These are phyloP conservation scores for Aurelia sp. DNA, from an alignment of 30 jellyfish, hydroid and myxozoan species.

Conservation along the genomic window DNA sequence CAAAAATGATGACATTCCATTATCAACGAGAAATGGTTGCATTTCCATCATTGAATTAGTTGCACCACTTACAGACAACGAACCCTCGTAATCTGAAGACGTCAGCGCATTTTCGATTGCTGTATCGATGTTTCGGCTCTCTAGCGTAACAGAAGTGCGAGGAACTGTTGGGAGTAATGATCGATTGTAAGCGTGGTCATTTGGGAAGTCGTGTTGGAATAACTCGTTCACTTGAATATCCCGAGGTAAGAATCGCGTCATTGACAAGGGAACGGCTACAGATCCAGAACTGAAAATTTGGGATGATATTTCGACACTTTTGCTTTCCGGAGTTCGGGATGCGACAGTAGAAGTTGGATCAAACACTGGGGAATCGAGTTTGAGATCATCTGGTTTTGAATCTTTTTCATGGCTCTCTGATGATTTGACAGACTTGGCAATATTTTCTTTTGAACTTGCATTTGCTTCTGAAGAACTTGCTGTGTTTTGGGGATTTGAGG, in stretches of 20 bases:
- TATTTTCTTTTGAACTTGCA: no score
- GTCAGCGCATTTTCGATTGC: conserved; percentile 52
- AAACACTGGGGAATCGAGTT: no score
- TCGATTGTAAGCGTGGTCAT: conserved; percentile 70
- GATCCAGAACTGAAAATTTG: conserved; percentile 56
- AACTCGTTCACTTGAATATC: conserved; percentile 48
- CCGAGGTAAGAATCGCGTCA: conserved; percentile 66
- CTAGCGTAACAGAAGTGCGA: conserved; percentile 23
- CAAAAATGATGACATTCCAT: conserved; percentile 73
- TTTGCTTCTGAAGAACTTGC: no score
- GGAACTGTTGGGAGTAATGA: conserved; percentile 51
- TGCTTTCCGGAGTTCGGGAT: background rate
- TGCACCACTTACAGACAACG: conserved; percentile 30
- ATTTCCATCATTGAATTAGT: conserved; percentile 47
- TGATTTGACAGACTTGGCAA: no score
- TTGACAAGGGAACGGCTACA: conserved; percentile 64
- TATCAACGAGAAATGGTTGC: conserved; percentile 57
- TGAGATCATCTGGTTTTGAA: no score
- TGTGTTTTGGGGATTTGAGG: no score
- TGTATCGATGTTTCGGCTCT: conserved; percentile 47
- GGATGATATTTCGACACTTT: background rate
- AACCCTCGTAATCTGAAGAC: conserved; percentile 34
- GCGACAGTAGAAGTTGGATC: no score
- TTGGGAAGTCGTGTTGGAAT: conserved; percentile 35
- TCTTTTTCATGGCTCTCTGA: no score